Percentiles rank a stretch among this genome's conserved stretches.
phyloP scores from a whole-genome alignment of 2,888 invertebrate genomes.

The Emmelina monodactyla region DNA sequence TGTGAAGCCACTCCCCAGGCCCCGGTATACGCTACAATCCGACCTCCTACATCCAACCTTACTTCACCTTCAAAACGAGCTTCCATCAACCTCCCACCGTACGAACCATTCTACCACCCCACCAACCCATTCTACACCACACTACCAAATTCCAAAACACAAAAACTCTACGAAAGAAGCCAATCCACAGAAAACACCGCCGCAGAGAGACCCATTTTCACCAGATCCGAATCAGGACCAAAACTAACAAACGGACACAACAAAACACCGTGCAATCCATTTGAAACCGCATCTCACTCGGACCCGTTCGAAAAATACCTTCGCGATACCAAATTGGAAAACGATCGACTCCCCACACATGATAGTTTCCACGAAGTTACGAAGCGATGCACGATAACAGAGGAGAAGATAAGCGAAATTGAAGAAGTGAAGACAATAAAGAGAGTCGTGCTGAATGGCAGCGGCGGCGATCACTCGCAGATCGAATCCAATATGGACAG shows the following conservation, averaged over 20 bases:
- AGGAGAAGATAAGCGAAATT: constrained; percentile 47
- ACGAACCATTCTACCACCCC: constrained; percentile 48
- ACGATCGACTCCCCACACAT: constrained; percentile 19
- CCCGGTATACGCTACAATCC: constrained; percentile 53
- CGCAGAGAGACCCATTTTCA: constrained; percentile 44
- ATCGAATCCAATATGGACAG: not conserved
- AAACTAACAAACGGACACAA: constrained; percentile 28
- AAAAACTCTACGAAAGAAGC: constrained; percentile 44
- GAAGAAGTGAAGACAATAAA: constrained; percentile 60
- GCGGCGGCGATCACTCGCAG: constrained; percentile 18
- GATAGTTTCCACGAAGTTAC: constrained; percentile 39
- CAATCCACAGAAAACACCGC: constrained; percentile 27
- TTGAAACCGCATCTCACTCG: constrained; percentile 37
- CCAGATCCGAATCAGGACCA: constrained; percentile 32
- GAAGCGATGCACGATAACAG: constrained; percentile 44
- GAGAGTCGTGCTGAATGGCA: constrained; percentile 48
- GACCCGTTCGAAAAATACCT: constrained; percentile 49
- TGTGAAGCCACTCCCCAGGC: constrained; percentile 45
- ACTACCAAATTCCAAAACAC: constrained; percentile 52
- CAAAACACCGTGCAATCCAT: constrained; percentile 34
- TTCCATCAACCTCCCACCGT: constrained; percentile 37
- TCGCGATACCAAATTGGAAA: constrained; percentile 29
- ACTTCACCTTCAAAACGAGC: constrained; percentile 31
- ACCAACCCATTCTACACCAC: constrained; percentile 60
- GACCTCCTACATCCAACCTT: constrained; percentile 36